Percentiles rank a stretch among this genome's conserved stretches.
phyloP scores from a whole-genome alignment of 2,888 invertebrate genomes.

The Lissocephala sabroskyi region DNA sequence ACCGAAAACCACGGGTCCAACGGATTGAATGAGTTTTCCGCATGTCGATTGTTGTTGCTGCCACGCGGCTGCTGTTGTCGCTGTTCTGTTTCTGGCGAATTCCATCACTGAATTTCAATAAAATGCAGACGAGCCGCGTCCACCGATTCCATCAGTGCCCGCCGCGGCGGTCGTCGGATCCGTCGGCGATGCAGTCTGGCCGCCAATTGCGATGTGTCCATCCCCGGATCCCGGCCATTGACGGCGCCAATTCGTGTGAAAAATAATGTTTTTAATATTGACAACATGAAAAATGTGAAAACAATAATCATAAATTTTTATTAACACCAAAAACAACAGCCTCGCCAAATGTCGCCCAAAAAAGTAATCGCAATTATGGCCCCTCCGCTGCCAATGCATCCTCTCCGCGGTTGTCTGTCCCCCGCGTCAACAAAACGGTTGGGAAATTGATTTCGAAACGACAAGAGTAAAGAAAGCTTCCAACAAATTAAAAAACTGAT shows the following conservation, averaged over 20 bases:
- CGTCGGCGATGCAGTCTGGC: constrained; percentile 32
- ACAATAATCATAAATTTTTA: constrained; percentile 72
- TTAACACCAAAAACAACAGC: constrained; percentile 47
- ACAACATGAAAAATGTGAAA: constrained; percentile 70
- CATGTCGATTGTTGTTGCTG: constrained; percentile 6
- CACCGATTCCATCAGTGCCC: not conserved
- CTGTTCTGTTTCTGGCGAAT: constrained; percentile 35
- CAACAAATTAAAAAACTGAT: too few species aligned
- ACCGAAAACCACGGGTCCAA: too few species aligned
- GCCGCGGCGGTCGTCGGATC: constrained; percentile 12
- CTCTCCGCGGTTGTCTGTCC: too few species aligned
- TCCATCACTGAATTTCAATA: constrained; percentile 67
- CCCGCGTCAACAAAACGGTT: too few species aligned
- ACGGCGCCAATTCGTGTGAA: constrained; percentile 61
- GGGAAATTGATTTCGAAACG: too few species aligned
- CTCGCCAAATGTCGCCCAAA: constrained; percentile 34
- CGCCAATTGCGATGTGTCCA: constrained; percentile 11
- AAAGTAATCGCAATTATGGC: constrained; percentile 23
- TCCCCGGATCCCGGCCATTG: too few species aligned
- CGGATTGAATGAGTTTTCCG: constrained; percentile 49
- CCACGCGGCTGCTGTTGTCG: constrained; percentile 2
- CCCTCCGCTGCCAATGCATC: too few species aligned
- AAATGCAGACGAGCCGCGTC: constrained; percentile 28
- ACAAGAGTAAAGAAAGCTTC: too few species aligned
- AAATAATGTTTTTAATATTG: constrained; percentile 71